Conservation (phyloP, 1,140 invertebrate species). For the Nixonia krombeini region DNA sequence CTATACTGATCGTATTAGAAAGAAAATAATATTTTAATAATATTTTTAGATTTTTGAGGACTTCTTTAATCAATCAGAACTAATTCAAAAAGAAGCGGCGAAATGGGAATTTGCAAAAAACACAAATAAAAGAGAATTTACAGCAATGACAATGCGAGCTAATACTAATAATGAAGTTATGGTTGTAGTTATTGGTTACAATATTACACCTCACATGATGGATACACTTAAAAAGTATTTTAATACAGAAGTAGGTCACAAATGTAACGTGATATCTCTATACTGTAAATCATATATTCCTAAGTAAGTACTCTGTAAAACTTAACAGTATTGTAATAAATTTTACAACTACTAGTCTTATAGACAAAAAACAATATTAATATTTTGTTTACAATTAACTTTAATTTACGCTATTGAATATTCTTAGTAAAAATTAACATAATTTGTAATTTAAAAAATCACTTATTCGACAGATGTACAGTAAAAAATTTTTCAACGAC, state of each 20-base stretch:
- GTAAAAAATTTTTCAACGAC: constrained; percentile 37
- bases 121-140: constrained; percentile 34
- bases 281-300: constrained; percentile 61
- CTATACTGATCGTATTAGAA: too few relatives aligned
- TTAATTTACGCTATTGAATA: too few relatives aligned
- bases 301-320: constrained; percentile 20
- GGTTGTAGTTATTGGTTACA: constrained; percentile 63
- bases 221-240: constrained; percentile 59
- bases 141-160: constrained; percentile 59
- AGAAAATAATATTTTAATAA: neutral
- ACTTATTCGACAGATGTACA: constrained; percentile 7
- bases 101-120: constrained; percentile 20
- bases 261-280: constrained; percentile 62
- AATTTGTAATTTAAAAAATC: neutral
- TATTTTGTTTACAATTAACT: too few relatives aligned
- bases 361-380: too few relatives aligned
- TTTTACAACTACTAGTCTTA: too few relatives aligned
- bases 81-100: constrained; percentile 23
- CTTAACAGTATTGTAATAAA: too few relatives aligned
- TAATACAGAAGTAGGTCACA: constrained; percentile 46
- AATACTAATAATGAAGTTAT: constrained; percentile 64
- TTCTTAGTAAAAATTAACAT: too few relatives aligned
- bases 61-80: constrained; percentile 24
- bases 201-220: constrained; percentile 55
- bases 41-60: constrained; percentile 18